A percentile compares a stretch with the other conserved stretches of the same genome.
phyloP scores from a whole-genome alignment of 2,113 vertebrate genomes.

The Podocnemis expansa region DNA sequence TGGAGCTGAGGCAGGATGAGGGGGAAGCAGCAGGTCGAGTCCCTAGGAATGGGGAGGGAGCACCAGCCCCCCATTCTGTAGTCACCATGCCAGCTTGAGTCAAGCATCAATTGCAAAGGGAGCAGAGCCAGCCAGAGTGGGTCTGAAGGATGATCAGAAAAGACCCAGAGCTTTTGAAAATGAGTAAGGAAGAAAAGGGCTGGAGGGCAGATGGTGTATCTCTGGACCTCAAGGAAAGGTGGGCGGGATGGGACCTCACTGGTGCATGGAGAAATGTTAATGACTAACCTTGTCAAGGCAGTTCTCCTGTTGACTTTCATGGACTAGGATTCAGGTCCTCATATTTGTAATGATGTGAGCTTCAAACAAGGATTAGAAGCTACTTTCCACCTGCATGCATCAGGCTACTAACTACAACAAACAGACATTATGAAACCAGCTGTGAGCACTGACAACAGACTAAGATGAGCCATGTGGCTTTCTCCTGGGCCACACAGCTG shows the following conservation, averaged over 20 bases:
- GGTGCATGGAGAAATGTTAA: background rate
- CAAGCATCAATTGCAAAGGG: background rate
- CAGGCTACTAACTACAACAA: background rate
- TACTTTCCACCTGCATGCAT: background rate
- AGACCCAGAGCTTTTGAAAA: background rate
- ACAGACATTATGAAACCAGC: background rate
- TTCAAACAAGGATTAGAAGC: background rate
- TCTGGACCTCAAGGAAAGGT: background rate
- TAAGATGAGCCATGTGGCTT: background rate
- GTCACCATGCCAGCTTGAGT: background rate
- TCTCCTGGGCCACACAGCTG: background rate
- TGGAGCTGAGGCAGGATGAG: background rate
- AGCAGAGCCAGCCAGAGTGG: background rate
- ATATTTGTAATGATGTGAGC: background rate
- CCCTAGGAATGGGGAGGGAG: background rate
- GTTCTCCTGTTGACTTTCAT: background rate
- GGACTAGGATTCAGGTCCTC: background rate
- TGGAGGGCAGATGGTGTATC: background rate
- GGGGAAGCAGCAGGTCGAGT: background rate
- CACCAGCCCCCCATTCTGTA: background rate
- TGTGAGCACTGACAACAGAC: background rate
- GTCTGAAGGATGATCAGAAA: background rate
- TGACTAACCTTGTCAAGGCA: background rate
- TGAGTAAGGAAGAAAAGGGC: background rate
- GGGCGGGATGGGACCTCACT: background rate